Evolutionary conservation across 2,888 invertebrate genomes (phyloP).

Genomic region (Drosophila lacicola): DNA sequence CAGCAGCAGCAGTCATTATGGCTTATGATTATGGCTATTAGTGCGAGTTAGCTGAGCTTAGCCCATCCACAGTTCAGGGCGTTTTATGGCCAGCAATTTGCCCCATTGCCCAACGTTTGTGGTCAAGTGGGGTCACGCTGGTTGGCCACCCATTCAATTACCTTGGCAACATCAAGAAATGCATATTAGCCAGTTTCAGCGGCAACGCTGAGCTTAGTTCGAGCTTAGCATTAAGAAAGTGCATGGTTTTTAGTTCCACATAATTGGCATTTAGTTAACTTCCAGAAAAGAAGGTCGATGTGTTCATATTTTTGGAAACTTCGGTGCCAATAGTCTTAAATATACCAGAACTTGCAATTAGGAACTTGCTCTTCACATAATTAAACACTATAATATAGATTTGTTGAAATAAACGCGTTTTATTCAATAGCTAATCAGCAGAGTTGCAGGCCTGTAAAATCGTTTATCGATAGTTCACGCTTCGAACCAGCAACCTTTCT

Average conservation of each 20-base stretch:
- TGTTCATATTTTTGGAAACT: not conserved
- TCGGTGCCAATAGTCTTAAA: not conserved
- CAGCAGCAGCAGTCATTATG: constrained; percentile 67
- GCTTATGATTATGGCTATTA: constrained; percentile 79
- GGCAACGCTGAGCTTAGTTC: constrained; percentile 11
- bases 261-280: not conserved
- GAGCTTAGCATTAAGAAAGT: constrained; percentile 12
- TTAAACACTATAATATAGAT: too few relatives aligned
- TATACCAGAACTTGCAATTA: too few relatives aligned
- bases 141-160: constrained; percentile 29
- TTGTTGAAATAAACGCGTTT: too few relatives aligned
- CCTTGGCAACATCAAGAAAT: constrained; percentile 43
- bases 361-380: too few relatives aligned
- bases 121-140: constrained; percentile 50
- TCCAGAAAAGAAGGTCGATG: not conserved
- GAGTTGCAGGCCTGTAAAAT: too few relatives aligned
- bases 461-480: too few relatives aligned
- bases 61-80: constrained; percentile 22
- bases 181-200: constrained; percentile 43
- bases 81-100: constrained; percentile 59
- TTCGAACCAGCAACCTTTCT: too few relatives aligned
- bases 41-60: constrained; percentile 62
- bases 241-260: constrained; percentile 2
- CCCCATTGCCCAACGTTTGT: constrained; percentile 36
- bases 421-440: too few relatives aligned